phyloP scores from a whole-genome alignment of 2,888 invertebrate species.

The Pantelozetes paolii region DNA sequence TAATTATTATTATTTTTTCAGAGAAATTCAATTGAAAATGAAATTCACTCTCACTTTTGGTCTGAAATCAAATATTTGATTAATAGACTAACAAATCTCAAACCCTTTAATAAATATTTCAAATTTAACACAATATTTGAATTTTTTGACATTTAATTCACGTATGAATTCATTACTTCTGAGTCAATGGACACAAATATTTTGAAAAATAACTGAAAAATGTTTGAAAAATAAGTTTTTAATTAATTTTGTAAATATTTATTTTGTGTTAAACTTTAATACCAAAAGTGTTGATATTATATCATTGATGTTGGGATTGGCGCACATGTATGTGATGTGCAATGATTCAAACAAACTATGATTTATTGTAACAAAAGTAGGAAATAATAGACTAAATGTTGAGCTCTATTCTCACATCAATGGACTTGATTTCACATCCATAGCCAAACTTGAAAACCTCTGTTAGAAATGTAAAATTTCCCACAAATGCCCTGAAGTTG shows the following conservation, averaged over 20 bases:
- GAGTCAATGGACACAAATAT: too few species aligned
- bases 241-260: background rate
- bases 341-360: conserved; percentile 33
- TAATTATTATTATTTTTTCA: background rate
- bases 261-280: background rate
- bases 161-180: too few species aligned
- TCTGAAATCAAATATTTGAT: too few species aligned
- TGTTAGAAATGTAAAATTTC: conserved; percentile 21
- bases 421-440: conserved; percentile 20
- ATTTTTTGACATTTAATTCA: too few species aligned
- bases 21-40: background rate
- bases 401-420: conserved; percentile 26
- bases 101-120: too few species aligned
- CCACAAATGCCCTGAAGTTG: conserved; percentile 15
- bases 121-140: too few species aligned
- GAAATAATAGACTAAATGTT: conserved; percentile 29
- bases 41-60: background rate
- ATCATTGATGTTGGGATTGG: background rate
- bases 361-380: conserved; percentile 26
- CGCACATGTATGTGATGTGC: conserved; percentile 18
- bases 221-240: background rate
- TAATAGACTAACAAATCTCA: too few species aligned
- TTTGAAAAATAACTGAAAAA: too few species aligned
- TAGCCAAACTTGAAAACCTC: background rate
- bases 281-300: background rate